These are phyloP conservation scores for Megalops atlanticus DNA, from an alignment of 2,113 vertebrate genomes.

Conservation along the genomic window DNA sequence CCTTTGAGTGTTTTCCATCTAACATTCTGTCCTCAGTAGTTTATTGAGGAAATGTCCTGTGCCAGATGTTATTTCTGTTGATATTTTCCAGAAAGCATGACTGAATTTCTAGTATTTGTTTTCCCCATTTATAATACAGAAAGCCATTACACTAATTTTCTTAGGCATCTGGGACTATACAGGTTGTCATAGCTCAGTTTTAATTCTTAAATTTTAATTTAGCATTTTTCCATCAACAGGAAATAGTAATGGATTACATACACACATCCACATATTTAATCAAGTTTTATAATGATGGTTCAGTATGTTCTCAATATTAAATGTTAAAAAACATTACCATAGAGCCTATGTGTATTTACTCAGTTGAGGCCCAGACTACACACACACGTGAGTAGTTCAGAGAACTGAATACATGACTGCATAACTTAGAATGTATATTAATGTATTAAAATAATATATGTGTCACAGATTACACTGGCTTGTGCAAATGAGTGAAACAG, in stretches of 20 bases:
- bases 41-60: not conserved
- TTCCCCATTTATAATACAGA: not conserved
- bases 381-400: too few species aligned
- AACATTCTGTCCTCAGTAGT: constrained; percentile 15
- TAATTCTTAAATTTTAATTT: not conserved
- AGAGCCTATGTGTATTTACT: too few species aligned
- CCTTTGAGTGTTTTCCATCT: constrained; percentile 12
- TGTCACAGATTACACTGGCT: too few species aligned
- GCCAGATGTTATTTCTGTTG: not conserved
- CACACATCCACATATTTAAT: too few species aligned
- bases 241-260: too few species aligned
- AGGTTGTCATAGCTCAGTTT: not conserved
- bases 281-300: not conserved
- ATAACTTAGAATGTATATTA: too few species aligned
- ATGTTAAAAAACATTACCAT: too few species aligned
- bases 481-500: too few species aligned
- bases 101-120: constrained; percentile 4
- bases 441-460: too few species aligned
- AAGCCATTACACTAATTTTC: not conserved
- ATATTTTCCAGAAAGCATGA: not conserved
- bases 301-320: not conserved
- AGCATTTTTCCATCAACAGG: not conserved
- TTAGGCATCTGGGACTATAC: not conserved
- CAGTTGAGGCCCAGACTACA: too few species aligned
- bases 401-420: too few species aligned